Evolutionary conservation across 2,888 invertebrate genomes (phyloP).

Genomic region (Orchestes rusci): DNA sequence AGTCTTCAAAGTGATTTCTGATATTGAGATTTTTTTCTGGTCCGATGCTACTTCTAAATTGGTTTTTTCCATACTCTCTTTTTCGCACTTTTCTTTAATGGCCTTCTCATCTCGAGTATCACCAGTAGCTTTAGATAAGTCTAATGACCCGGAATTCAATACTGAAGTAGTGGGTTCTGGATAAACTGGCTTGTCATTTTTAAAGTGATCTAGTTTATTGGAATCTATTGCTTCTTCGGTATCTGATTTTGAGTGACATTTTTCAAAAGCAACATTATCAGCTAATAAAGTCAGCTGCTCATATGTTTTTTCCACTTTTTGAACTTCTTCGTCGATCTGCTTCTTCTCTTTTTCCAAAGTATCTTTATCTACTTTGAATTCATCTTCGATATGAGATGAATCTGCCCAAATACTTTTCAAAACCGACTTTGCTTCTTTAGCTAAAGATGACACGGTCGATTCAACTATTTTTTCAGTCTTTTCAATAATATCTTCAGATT

Average conservation of each 20-base stretch:
- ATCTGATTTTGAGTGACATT: constrained; percentile 17
- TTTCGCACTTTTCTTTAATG: constrained; percentile 26
- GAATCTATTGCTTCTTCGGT: constrained; percentile 1
- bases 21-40: constrained; percentile 32
- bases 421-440: not conserved
- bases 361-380: constrained; percentile 11
- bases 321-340: constrained; percentile 21
- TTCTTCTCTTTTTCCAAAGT: constrained; percentile 25
- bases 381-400: constrained; percentile 1
- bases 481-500: constrained; percentile 3
- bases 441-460: not conserved
- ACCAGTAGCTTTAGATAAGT: not conserved
- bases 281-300: constrained; percentile 14
- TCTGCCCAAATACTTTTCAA: not conserved
- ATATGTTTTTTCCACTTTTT: constrained; percentile 20
- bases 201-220: constrained; percentile 5
- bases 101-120: not conserved
- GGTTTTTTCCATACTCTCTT: constrained; percentile 27
- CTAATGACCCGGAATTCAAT: not conserved
- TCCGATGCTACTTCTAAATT: constrained; percentile 4
- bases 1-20: constrained; percentile 29
- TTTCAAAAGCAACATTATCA: constrained; percentile 22
- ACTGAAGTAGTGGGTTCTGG: no score
- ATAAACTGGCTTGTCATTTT: not conserved
- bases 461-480: constrained; percentile 1